Evolutionary conservation across 1,140 invertebrate species (phyloP).

Genomic region (Lasioglossum albipes): DNA sequence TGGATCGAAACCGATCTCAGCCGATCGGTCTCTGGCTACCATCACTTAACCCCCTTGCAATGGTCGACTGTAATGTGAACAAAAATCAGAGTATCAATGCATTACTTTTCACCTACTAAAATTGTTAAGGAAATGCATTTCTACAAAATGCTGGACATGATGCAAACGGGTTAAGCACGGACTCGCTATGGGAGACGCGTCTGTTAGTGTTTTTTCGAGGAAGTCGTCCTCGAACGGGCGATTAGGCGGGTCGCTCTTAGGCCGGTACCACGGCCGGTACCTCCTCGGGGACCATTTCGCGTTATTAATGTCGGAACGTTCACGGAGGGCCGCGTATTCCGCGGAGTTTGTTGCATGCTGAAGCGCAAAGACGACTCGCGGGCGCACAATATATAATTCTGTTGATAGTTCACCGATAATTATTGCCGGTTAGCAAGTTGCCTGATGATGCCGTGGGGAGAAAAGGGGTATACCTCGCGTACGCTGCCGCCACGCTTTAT

Average conservation of each 20-base stretch:
- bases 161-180: no score
- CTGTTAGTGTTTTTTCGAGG: not conserved
- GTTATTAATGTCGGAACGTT: slow-evolving; percentile 75
- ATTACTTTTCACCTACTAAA: no score
- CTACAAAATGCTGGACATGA: no score
- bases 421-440: slow-evolving; percentile 77
- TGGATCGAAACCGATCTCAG: slow-evolving; percentile 22
- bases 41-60: no score
- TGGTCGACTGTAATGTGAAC: no score
- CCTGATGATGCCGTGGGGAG: slow-evolving; percentile 60
- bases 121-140: no score
- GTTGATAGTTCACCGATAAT: slow-evolving; percentile 75
- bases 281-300: slow-evolving; percentile 35
- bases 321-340: slow-evolving; percentile 68
- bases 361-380: slow-evolving; percentile 63
- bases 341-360: slow-evolving; percentile 68
- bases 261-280: slow-evolving; percentile 53
- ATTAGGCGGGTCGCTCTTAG: not conserved
- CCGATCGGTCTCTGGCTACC: no score
- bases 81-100: no score
- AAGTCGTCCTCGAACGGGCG: not conserved
- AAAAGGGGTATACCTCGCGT: not conserved
- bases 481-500: slow-evolving; percentile 57
- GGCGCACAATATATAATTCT: slow-evolving; percentile 78
- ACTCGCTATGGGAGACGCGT: not conserved